Base-by-base conservation (phyloP, 1,140 invertebrate species). In the Tenebrio molitor region DNA sequence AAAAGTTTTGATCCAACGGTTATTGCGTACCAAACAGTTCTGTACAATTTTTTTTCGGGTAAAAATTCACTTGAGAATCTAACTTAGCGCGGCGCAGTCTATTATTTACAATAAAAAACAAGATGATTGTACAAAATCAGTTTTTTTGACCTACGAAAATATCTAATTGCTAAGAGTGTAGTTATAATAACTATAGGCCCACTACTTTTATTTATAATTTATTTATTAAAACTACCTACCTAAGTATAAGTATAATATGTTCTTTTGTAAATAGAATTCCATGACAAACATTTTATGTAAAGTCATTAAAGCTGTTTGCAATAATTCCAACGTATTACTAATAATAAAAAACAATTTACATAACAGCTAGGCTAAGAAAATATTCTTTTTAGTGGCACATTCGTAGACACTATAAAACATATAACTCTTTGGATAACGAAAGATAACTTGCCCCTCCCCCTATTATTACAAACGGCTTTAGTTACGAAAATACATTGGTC, bases 121-220 rank as follows among this genome's bases (percentile, higher is more conserved):
- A 19, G 36, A n/a, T 64, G 16, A 42, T 58, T 53, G 46, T 58
- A 58, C 50, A 58, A 58, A 58, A 58, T 58, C 63, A 71, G 64
- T 74, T 74, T 70, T 67, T 73, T 77, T 76, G 74, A 74, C 74
- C 64, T 65, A 72, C 67, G 53, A 74, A 75, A 68, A 75, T 58
- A 66, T 69, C 58, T 75, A 74, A 69, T 14, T 36, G 67, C 75
- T 73, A 73, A 46, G 53, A 68, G 72, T 44, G 53, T 73, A 74
- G 50, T 72, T 72, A 63, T 65, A 66, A 74, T 75, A 77, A 76
- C 75, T 78, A 77, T 77, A 78, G 76, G 76, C 77, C 76, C 75
- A 77, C 77, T 78, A 78, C 75, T 69, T 74, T 66, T 74, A 65
- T 69, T 77, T 71, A 74, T 71, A 72, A 72, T 70, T 73, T 76